Percentiles rank a stretch among this genome's conserved stretches.
phyloP scores from a whole-genome alignment of 2,113 vertebrate species.

The Orthochromis indermauri region DNA sequence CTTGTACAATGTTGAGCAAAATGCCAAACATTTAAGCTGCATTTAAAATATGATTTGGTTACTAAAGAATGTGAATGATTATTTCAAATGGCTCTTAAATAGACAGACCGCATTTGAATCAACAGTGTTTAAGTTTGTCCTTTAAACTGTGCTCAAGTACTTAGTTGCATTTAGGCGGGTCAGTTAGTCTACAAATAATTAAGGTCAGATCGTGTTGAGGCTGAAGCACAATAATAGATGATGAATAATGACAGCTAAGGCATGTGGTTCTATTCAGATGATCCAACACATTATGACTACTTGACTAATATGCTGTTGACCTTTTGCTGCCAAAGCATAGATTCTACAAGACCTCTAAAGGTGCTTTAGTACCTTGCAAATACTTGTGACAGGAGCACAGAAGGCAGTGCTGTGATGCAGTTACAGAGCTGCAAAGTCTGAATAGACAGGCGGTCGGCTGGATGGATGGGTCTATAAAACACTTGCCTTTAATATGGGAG shows the following conservation, averaged over 20 bases:
- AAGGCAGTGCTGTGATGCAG: neutral
- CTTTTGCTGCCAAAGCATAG: neutral
- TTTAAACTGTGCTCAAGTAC: neutral
- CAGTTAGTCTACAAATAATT: neutral
- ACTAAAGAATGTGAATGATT: neutral
- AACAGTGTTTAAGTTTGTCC: neutral
- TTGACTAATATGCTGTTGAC: neutral
- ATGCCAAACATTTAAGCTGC: neutral
- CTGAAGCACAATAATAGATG: neutral
- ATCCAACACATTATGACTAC: neutral
- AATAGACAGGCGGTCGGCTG: neutral
- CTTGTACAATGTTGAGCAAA: neutral
- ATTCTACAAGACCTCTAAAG: neutral
- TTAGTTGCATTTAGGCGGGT: neutral
- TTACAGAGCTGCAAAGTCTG: neutral
- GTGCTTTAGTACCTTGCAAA: neutral
- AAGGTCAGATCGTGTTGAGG: neutral
- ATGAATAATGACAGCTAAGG: accelerated
- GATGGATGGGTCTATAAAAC: neutral
- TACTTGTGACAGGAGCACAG: neutral
- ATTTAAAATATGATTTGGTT: accelerated
- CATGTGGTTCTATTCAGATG: neutral
- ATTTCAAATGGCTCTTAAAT: neutral
- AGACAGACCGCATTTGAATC: neutral
- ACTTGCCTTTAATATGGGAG: neutral